Evolutionary conservation across 2,113 vertebrate genomes (phyloP), one percentile per base, ranked within the genome.

Genomic region (Percopsis transmontana): DNA sequence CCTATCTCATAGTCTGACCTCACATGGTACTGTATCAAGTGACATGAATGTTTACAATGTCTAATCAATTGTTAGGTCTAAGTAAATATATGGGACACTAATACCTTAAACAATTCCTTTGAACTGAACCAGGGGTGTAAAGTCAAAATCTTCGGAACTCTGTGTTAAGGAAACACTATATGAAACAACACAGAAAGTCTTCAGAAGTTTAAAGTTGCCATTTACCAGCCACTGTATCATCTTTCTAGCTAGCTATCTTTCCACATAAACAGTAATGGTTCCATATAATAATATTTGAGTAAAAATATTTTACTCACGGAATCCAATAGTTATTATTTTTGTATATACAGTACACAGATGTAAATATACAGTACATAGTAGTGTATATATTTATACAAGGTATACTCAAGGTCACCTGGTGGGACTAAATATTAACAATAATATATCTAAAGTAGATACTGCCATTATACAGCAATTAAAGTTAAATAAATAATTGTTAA

Each of bases 71-170:
- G 74, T 84, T 78, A 68, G 74, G 59, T 69, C 71, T 75, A 75
- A 58, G 59, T 83, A 82, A 90, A 88, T 65, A 72, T 71, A 80
- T 75, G 56, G 77, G 79, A 87, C 87, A 83, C 60, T 77, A 86
- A 88, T 88, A 85, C 73, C 56, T 68, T 55, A 77, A 75, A 44
- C 65, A 14, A 1, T 70, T 60, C 66, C 73, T 83, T 85, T 85
- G 76, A 80, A 79, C 71, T 67, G 39, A 51, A 41, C 44, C 44
- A 57, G 44, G 63, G 23, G 67, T 65, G 27, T 41, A 45, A 54
- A 39, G 39, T 23, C 66, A 45, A 68, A 53, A 68, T 56, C 72
- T 66, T 42, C 64, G 65, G 71, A 61, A 33, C 53, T 58, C 61
- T 62, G 63, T 21, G 44, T 14, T 74, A 52, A 33, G 27, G 68